These are phyloP conservation scores for Drosophila macrospina DNA, from an alignment of 2,888 invertebrate genomes.

Conservation along the genomic window DNA sequence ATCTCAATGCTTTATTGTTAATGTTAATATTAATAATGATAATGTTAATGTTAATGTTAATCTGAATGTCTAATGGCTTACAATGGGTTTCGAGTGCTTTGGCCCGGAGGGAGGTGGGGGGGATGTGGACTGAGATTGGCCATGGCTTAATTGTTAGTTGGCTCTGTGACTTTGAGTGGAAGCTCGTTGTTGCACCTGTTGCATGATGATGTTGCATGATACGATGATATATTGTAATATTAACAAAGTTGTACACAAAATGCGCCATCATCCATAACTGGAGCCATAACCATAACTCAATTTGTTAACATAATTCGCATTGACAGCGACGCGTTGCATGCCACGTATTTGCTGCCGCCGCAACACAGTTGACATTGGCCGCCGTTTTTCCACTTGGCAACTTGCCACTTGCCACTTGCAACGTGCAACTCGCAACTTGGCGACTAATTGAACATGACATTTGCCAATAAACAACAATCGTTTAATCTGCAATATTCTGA, in stretches of 20 bases:
- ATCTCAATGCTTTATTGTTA: constrained; percentile 46
- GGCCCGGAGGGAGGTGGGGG: constrained; percentile 37
- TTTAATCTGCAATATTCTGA: constrained; percentile 66
- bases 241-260: constrained; percentile 18
- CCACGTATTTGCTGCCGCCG: constrained; percentile 52
- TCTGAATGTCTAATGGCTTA: constrained; percentile 49
- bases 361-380: constrained; percentile 55
- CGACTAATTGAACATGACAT: constrained; percentile 77
- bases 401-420: constrained; percentile 29
- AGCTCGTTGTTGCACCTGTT: constrained; percentile 49
- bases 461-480: constrained; percentile 78
- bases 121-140: constrained; percentile 27
- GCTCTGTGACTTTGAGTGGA: constrained; percentile 34
- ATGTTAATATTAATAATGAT: constrained; percentile 2
- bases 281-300: constrained; percentile 56
- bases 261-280: constrained; percentile 55
- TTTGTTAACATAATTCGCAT: constrained; percentile 65
- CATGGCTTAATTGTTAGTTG: constrained; percentile 57
- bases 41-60: constrained; percentile 29
- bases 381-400: constrained; percentile 25
- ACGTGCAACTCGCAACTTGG: constrained; percentile 26
- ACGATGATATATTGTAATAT: constrained; percentile 7
- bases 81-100: constrained; percentile 37
- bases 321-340: constrained; percentile 68
- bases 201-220: constrained; percentile 19